Evolutionary conservation across 2,888 invertebrate species (phyloP).

Genomic region (Herminia tarsipennalis): DNA sequence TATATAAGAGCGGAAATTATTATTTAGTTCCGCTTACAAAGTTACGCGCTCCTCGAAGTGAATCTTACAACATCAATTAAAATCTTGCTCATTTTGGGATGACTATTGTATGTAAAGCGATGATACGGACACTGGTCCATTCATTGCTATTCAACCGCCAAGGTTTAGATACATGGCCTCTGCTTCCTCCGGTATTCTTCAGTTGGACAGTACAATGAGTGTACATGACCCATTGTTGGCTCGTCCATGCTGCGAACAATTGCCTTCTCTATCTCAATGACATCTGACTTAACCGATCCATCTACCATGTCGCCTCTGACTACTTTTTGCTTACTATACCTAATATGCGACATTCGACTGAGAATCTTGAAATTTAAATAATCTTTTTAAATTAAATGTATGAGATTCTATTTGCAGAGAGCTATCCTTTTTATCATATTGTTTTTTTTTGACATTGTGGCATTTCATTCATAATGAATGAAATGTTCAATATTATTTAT

Average conservation of each 20-base stretch:
- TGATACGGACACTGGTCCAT: constrained; percentile 32
- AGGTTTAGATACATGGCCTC: constrained; percentile 73
- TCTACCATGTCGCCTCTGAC: constrained; percentile 50
- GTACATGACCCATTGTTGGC: constrained; percentile 67
- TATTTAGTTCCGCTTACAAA: constrained; percentile 69
- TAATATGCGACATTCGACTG: not conserved
- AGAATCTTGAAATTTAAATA: not conserved
- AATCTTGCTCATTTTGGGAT: constrained; percentile 36
- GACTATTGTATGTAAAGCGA: constrained; percentile 45
- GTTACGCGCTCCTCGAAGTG: constrained; percentile 41
- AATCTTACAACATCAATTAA: constrained; percentile 40
- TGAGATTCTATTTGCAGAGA: too few species aligned
- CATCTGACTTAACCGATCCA: constrained; percentile 67
- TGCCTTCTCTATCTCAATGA: constrained; percentile 75
- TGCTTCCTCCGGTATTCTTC: constrained; percentile 74
- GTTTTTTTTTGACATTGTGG: too few species aligned
- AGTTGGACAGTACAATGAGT: constrained; percentile 77
- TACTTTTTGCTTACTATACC: constrained; percentile 1
- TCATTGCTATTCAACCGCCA: constrained; percentile 68
- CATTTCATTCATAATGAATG: too few species aligned
- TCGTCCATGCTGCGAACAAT: constrained; percentile 54
- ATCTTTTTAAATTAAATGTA: too few species aligned
- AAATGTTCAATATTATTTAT: too few species aligned
- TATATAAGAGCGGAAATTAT: constrained; percentile 54
- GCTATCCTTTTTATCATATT: too few species aligned